Evolutionary conservation across 2,797 vertebrate genomes (phyloP), one percentile per base, ranked within the genome.

Genomic region (Danio kyathit): DNA sequence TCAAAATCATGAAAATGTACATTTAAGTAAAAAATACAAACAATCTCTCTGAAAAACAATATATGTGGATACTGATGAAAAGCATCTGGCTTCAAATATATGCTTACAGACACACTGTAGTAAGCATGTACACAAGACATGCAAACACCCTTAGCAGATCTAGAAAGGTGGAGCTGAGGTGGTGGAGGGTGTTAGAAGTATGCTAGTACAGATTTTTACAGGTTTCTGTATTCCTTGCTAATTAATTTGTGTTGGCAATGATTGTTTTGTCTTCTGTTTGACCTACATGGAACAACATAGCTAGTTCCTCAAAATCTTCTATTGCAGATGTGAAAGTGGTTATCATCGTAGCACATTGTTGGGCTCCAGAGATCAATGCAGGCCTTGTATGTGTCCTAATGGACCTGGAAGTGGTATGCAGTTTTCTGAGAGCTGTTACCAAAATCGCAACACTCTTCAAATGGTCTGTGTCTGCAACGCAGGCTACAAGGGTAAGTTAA

Each of bases 321-420:
- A 66, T 14, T 16, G 0, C 86, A 99, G 97, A 88, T 99, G 98
- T 87, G 70, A 95, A 83, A 83, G 83, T 44, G 96, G 97, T 88
- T 99, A 97, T 92, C 96, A 98, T 0, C 98, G 98, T 7, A 92
- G 97, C 83, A 95, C 97, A 0, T 82, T 96, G 88, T 88, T 98
- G 79, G 96, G 95, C 29, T 96, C 96, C 0, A 96, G 95, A 0
- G 94, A 94, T 76, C 94, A 96, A 86, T 99, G 98, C 83, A 96
- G 96, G 2, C 95, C 97, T 65, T 99, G 98, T 46, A 95, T 94
- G 84, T 99, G 98, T 82, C 98, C 98, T 0, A 96, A 98, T 0
- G 97, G 97, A 21, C 98, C 98, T 0, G 92, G 91, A 40, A 97
- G 96, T 0, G 93, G 95, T 66, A 95, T 96, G 14, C 98, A 99